phyloP scores from a whole-genome alignment of 2,797 vertebrate genomes.

The Lepilemur ruficaudatus region DNA sequence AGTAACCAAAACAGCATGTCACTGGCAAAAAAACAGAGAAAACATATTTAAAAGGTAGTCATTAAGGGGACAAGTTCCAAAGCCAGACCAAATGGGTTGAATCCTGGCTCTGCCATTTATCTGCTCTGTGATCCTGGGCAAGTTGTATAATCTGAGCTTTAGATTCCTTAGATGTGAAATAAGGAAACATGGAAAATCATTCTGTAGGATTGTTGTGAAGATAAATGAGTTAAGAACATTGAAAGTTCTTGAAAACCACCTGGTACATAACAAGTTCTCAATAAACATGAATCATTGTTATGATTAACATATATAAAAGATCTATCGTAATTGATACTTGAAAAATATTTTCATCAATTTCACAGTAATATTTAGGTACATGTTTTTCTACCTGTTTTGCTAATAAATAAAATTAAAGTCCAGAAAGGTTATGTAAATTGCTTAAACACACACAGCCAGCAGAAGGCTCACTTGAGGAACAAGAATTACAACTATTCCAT shows the following conservation, averaged over 20 bases:
- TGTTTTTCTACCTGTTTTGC: not conserved
- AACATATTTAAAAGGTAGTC: not conserved
- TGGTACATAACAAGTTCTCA: not conserved
- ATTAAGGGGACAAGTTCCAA: not conserved
- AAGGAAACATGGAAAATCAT: not conserved
- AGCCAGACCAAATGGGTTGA: not conserved
- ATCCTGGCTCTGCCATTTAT: not conserved
- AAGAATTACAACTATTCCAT: not conserved
- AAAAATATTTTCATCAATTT: constrained; percentile 35
- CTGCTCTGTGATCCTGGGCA: not conserved
- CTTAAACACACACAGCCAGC: not conserved
- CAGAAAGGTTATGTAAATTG: not conserved
- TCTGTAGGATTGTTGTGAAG: not conserved
- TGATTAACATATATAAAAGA: not conserved
- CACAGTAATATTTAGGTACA: not conserved
- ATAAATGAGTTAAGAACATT: not conserved
- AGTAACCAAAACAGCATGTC: too few species aligned
- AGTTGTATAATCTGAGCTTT: not conserved
- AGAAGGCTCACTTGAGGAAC: not conserved
- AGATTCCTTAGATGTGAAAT: not conserved
- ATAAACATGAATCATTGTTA: not conserved
- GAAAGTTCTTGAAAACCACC: not conserved
- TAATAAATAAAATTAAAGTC: not conserved
- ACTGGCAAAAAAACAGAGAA: not conserved
- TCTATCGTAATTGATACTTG: not conserved